Conservation (phyloP, 2,888 invertebrate species). For the Trilocha varians region DNA sequence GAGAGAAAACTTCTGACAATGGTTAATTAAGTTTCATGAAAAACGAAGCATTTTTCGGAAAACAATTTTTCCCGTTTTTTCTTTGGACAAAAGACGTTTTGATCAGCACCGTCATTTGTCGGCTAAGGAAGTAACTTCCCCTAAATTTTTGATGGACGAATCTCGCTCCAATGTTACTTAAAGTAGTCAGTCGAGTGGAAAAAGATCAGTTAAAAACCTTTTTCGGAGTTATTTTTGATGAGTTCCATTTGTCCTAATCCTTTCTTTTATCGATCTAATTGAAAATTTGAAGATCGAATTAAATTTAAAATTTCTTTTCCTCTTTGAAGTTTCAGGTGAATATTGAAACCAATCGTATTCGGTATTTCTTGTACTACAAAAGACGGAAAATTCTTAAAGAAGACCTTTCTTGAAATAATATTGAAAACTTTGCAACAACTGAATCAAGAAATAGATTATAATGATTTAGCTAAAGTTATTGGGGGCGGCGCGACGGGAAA, state of each 20-base stretch:
- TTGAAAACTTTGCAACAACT: too few relatives aligned
- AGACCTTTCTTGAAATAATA: too few relatives aligned
- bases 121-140: slow-evolving; percentile 7
- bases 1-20: slow-evolving; percentile 22
- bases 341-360: too few relatives aligned
- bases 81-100: slow-evolving; percentile 21
- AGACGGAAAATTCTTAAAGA: too few relatives aligned
- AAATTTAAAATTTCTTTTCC: too few relatives aligned
- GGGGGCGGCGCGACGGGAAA: too few relatives aligned
- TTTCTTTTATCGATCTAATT: neutral
- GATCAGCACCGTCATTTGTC: slow-evolving; percentile 21
- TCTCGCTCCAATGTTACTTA: neutral
- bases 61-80: slow-evolving; percentile 15
- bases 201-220: neutral
- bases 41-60: slow-evolving; percentile 32
- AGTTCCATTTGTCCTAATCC: neutral
- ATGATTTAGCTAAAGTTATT: too few relatives aligned
- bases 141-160: slow-evolving; percentile 1
- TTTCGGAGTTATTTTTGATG: neutral
- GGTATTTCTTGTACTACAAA: too few relatives aligned
- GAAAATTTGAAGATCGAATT: neutral
- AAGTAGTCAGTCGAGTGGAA: neutral
- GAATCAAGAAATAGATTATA: too few relatives aligned
- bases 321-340: too few relatives aligned
- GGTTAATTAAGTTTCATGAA: slow-evolving; percentile 35